phyloP scores from a whole-genome alignment of 1,140 invertebrate species.

The Armadillidium nasatum region DNA sequence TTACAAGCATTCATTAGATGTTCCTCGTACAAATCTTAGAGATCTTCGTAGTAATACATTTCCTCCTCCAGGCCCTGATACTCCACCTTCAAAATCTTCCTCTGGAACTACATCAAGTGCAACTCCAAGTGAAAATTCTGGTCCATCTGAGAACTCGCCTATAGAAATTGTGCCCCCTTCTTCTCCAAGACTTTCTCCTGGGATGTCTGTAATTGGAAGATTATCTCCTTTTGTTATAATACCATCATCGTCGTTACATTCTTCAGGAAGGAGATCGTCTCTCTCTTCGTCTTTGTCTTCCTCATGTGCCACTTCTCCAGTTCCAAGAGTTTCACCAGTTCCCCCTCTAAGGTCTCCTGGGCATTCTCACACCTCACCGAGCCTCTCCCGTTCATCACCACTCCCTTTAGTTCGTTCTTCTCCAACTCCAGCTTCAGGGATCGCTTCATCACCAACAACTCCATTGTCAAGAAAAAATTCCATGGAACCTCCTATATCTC shows the following conservation, averaged over 20 bases:
- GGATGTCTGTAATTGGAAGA: conserved; percentile 28
- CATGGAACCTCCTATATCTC: conserved; percentile 28
- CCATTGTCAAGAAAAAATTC: conserved; percentile 28
- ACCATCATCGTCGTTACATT: conserved; percentile 33
- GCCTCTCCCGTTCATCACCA: conserved; percentile 30
- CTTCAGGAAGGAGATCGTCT: conserved; percentile 32
- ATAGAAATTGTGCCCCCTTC: conserved; percentile 31
- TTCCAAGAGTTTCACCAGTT: conserved; percentile 38
- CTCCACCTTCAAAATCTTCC: conserved; percentile 39
- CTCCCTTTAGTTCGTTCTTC: conserved; percentile 23
- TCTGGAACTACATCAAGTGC: conserved; percentile 34
- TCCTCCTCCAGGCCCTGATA: conserved; percentile 40
- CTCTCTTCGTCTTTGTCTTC: conserved; percentile 34
- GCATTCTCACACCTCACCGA: conserved; percentile 20
- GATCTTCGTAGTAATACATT: conserved; percentile 44
- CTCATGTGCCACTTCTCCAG: conserved; percentile 43
- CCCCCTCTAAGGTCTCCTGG: conserved; percentile 31
- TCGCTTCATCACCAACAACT: conserved; percentile 22
- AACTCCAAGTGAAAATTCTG: conserved; percentile 30
- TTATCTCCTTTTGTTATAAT: conserved; percentile 35
- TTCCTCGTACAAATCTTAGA: conserved; percentile 40
- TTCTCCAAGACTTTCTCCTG: conserved; percentile 37
- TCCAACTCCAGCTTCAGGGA: conserved; percentile 21
- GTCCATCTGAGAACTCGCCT: conserved; percentile 37
- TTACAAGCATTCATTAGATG: conserved; percentile 45